These are phyloP conservation scores for Tapirus terrestris DNA, from an alignment of 2,113 vertebrate species.

Conservation along the genomic window DNA sequence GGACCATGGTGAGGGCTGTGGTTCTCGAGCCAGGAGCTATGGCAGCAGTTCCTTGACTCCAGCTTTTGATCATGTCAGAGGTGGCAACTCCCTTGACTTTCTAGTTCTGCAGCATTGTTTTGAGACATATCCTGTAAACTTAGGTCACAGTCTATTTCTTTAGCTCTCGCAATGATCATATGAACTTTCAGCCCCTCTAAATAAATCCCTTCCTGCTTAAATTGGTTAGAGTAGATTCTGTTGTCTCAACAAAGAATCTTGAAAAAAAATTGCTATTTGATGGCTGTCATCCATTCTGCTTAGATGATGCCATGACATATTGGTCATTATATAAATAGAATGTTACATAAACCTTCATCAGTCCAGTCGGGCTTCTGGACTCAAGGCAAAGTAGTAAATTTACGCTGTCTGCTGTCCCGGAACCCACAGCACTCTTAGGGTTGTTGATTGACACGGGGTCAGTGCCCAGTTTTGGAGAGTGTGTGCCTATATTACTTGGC, in stretches of 20 bases:
- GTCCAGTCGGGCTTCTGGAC: background rate
- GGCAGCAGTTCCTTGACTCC: background rate
- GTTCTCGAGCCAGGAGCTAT: background rate
- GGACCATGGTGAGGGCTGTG: background rate
- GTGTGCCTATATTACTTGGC: background rate
- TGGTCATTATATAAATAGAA: background rate
- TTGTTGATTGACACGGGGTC: background rate
- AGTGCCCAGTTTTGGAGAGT: background rate
- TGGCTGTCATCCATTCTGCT: background rate
- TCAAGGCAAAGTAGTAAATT: background rate
- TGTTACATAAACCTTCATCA: background rate
- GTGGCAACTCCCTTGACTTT: background rate
- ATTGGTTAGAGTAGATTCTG: background rate
- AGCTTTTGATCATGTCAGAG: background rate
- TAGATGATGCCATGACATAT: background rate
- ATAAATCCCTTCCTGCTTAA: background rate
- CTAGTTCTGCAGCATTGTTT: background rate
- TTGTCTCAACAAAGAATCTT: background rate
- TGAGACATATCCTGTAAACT: background rate
- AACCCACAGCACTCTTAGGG: background rate
- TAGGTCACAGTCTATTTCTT: background rate
- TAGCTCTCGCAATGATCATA: background rate
- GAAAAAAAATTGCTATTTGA: background rate
- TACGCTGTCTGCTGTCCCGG: background rate
- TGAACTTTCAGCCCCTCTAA: background rate